These are phyloP conservation scores for Bucco capensis DNA, from an alignment of 2,113 vertebrate species.

Conservation along the genomic window DNA sequence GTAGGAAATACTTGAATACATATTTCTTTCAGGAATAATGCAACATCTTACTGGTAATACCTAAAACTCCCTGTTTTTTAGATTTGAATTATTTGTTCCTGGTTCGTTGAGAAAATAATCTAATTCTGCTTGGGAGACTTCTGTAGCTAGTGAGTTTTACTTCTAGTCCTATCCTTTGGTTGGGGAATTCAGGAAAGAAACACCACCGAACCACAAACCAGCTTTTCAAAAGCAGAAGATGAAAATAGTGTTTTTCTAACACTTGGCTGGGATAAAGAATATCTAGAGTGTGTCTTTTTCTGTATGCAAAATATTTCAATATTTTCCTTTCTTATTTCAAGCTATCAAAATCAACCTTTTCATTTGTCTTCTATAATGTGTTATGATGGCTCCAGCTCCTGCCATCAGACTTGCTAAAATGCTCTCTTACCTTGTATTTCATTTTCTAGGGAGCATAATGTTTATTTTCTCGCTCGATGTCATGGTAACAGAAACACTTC, in stretches of 20 bases:
- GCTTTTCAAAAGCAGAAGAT: not conserved
- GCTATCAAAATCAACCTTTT: not conserved
- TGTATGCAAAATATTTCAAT: not conserved
- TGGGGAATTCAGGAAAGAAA: not conserved
- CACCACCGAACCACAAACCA: not conserved
- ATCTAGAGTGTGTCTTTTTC: not conserved
- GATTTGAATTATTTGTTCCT: not conserved
- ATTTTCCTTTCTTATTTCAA: not conserved
- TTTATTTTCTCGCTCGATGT: constrained; percentile 57
- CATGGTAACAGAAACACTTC: constrained; percentile 63
- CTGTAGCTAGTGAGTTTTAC: not conserved
- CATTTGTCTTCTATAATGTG: not conserved
- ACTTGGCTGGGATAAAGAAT: not conserved
- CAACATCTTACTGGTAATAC: not conserved
- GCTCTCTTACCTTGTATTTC: constrained; percentile 25
- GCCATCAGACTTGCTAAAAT: constrained; percentile 58
- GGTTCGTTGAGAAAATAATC: not conserved
- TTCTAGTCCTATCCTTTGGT: not conserved
- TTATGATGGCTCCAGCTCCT: not conserved
- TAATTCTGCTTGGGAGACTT: not conserved
- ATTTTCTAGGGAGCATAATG: constrained; percentile 12
- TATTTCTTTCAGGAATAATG: not conserved
- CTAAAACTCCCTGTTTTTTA: not conserved
- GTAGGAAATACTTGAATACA: not conserved
- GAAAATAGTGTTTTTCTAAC: not conserved